Evolutionary conservation across 2,888 invertebrate genomes (phyloP).

Genomic region (Gisinianus flammeolus): DNA sequence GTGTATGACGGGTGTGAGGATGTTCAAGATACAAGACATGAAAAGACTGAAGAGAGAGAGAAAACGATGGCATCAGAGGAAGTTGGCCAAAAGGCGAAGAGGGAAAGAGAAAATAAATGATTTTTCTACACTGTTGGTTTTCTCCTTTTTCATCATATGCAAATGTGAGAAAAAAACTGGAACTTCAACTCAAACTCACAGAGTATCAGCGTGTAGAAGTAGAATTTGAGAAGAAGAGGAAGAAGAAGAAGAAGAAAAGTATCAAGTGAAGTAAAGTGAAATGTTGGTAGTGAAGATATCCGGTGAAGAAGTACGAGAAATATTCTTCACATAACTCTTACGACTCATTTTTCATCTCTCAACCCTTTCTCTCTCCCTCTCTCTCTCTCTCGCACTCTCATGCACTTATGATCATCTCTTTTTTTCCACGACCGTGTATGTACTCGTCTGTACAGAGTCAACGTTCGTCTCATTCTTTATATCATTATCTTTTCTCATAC

Average conservation of each 20-base stretch:
- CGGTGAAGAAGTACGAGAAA: constrained; percentile 41
- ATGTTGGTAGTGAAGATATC: constrained; percentile 42
- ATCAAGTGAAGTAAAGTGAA: constrained; percentile 38
- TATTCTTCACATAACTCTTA: constrained; percentile 46
- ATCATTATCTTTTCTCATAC: constrained; percentile 30
- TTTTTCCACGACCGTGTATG: not conserved
- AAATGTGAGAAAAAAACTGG: constrained; percentile 31
- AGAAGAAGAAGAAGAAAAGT: constrained; percentile 17
- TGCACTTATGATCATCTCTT: constrained; percentile 42
- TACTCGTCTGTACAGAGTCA: constrained; percentile 9
- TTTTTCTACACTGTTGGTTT: constrained; percentile 52
- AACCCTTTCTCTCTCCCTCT: constrained; percentile 39
- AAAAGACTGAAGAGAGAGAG: constrained; percentile 36
- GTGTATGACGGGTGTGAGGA: constrained; percentile 30
- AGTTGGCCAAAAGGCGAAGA: constrained; percentile 42
- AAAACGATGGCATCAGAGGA: constrained; percentile 39
- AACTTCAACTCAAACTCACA: not conserved
- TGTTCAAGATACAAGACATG: constrained; percentile 27
- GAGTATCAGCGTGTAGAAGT: not conserved
- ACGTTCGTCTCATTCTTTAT: constrained; percentile 30
- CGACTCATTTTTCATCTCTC: constrained; percentile 44
- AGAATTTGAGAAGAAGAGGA: not conserved
- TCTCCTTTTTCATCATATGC: constrained; percentile 49
- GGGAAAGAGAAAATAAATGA: constrained; percentile 53
- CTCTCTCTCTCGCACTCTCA: constrained; percentile 32